Percentiles rank a stretch among this genome's conserved stretches.
Conservation (phyloP, 1,140 invertebrate genomes). For the Oscheius sp. region DNA sequence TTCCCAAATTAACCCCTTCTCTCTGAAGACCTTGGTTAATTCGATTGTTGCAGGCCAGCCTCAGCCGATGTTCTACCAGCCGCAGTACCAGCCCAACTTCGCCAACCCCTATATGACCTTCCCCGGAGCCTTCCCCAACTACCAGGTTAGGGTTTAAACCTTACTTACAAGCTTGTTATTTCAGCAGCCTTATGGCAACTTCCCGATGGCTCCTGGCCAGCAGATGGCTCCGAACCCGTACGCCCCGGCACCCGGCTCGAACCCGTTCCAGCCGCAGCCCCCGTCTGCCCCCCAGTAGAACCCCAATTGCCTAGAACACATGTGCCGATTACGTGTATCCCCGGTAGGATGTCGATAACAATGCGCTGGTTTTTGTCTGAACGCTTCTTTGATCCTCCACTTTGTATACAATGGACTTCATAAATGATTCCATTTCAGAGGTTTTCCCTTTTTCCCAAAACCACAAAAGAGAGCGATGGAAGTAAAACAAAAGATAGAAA, state of each 20-base stretch:
- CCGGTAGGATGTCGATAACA: too few species aligned
- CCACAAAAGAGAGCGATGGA: too few species aligned
- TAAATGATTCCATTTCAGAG: too few species aligned
- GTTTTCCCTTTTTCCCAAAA: too few species aligned
- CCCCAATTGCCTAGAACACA: too few species aligned
- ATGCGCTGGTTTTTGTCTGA: too few species aligned
- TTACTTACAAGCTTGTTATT: slow-evolving; percentile 2
- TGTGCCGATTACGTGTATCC: too few species aligned
- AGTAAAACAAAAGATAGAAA: too few species aligned
- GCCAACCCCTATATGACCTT: slow-evolving; percentile 32
- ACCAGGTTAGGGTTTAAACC: slow-evolving; percentile 5
- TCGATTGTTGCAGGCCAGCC: slow-evolving; percentile 29
- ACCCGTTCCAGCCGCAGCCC: slow-evolving; percentile 17
- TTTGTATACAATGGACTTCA: too few species aligned
- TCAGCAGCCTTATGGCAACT: slow-evolving; percentile 19
- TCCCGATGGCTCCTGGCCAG: slow-evolving; percentile 15
- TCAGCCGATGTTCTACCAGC: slow-evolving; percentile 40
- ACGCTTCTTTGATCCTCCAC: too few species aligned
- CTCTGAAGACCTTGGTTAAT: not conserved
- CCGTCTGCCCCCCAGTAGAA: not conserved
- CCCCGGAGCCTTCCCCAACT: slow-evolving; percentile 31
- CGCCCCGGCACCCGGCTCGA: slow-evolving; percentile 3
- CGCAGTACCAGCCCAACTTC: slow-evolving; percentile 27
- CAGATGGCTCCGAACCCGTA: not conserved
- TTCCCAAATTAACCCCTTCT: too few species aligned